A percentile compares a stretch with the other conserved stretches of the same genome.
phyloP scores from a whole-genome alignment of 2,113 vertebrate species.

The Dipodomys spectabilis region DNA sequence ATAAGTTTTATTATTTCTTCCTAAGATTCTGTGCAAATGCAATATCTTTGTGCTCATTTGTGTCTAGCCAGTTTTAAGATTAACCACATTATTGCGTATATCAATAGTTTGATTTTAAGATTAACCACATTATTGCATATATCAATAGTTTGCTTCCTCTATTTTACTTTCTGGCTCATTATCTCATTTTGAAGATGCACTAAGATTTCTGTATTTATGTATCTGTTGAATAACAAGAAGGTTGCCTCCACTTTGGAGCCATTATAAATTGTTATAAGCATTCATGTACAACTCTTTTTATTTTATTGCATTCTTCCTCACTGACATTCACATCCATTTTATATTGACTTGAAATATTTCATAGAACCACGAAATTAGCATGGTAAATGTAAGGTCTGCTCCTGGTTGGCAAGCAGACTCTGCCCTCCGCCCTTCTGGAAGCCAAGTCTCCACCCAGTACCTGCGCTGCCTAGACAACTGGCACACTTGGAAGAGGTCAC shows the following conservation, averaged over 20 bases:
- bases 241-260: background rate
- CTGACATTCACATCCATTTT: background rate
- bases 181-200: background rate
- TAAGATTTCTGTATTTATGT: background rate
- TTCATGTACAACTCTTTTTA: background rate
- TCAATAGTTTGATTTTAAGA: background rate
- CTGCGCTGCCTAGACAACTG: no score
- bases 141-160: background rate
- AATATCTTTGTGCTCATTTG: background rate
- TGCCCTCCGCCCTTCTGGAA: no score
- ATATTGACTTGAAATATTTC: background rate
- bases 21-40: conserved; percentile 13
- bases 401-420: no score
- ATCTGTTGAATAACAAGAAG: background rate
- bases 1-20: background rate
- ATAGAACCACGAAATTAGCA: background rate
- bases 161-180: background rate
- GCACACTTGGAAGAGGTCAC: no score
- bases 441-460: no score
- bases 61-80: background rate
- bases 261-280: background rate
- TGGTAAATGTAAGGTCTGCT: no score
- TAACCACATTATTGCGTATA: background rate
- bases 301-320: background rate
- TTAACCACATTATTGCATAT: background rate